Evolutionary conservation across 2,888 invertebrate genomes (phyloP), one percentile per base, ranked within the genome.

Genomic region (Hipparchia sbordonii): DNA sequence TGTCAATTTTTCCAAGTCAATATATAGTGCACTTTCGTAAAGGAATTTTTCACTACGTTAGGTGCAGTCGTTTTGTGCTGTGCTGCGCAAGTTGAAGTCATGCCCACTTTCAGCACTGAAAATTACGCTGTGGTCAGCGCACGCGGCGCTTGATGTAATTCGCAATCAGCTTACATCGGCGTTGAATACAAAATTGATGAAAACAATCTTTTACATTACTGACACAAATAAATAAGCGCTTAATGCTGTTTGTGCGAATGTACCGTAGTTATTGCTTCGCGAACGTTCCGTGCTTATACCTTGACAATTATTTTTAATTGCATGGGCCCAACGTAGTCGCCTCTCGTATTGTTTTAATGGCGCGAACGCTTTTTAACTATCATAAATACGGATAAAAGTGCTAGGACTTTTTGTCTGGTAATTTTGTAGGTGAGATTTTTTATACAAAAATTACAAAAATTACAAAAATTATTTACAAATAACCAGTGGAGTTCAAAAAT

Each of bases 251-350:
- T 65, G 60, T 57, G 60, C 62, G 70, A 68, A 65, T 66, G 56
- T 54, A 67, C 23, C 71, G 70, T 60, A 72, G 70, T 67, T 59
- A 62, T 69, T 70, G 72, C 76, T 72, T 72, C 74, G 67, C 72
- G 74, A 75, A 75, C 72, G 75, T 70, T 69, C 9, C 69, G 60
- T 69, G 52, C 65, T 74, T 76, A 67, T 74, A 75, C 76, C 77
- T 73, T 73, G 75, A 77, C 75, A 77, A 77, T 77, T 77, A 77
- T 77, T 77, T 77, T 77, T 77, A 77, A 77, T 77, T 74, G 77
- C 77, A 46, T 63, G 61, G 48, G 71, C 75, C 74, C 60, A 70
- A 73, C 59, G 71, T 56, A 68, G 51, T 71, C 69, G 71, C 66
- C 71, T 75, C 68, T 73, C 61, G 67, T 70, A 74, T 77, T 71